Conservation (phyloP, 2,113 vertebrate genomes). For the Indicator indicator region DNA sequence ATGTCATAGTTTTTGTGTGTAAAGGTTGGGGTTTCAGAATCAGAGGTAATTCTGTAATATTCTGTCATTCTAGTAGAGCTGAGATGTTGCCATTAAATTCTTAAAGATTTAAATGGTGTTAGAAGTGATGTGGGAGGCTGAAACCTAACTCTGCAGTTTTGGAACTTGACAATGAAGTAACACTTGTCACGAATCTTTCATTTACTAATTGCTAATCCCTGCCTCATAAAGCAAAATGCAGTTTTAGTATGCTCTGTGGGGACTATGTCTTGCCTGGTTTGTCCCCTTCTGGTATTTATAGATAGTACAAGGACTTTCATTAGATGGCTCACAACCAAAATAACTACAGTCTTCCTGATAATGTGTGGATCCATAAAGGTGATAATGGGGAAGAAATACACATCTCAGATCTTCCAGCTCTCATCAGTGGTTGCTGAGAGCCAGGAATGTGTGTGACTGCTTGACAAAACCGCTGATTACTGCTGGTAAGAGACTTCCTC, state of each 20-base stretch:
- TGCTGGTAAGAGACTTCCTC: not conserved
- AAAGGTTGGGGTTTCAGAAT: not conserved
- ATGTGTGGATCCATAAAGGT: not conserved
- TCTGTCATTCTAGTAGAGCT: not conserved
- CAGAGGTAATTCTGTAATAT: not conserved
- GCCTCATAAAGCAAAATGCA: not conserved
- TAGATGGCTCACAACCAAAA: not conserved
- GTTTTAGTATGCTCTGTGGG: not conserved
- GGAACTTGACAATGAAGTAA: not conserved
- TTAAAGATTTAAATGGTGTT: not conserved
- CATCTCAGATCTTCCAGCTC: not conserved
- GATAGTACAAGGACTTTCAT: not conserved
- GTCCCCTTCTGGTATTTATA: not conserved
- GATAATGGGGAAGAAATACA: not conserved
- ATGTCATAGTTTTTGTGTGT: not conserved
- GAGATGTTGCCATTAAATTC: not conserved
- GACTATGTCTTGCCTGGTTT: not conserved
- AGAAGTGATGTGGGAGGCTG: not conserved
- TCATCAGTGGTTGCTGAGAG: not conserved
- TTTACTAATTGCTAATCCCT: not conserved
- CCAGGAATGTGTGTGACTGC: not conserved
- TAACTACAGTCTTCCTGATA: not conserved
- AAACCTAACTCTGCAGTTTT: not conserved
- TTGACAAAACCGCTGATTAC: not conserved
- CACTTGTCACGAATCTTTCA: not conserved